A percentile compares a stretch with the other conserved stretches of the same genome.
Evolutionary conservation across 1,140 invertebrate genomes (phyloP).

Genomic region (Streblospio benedicti): DNA sequence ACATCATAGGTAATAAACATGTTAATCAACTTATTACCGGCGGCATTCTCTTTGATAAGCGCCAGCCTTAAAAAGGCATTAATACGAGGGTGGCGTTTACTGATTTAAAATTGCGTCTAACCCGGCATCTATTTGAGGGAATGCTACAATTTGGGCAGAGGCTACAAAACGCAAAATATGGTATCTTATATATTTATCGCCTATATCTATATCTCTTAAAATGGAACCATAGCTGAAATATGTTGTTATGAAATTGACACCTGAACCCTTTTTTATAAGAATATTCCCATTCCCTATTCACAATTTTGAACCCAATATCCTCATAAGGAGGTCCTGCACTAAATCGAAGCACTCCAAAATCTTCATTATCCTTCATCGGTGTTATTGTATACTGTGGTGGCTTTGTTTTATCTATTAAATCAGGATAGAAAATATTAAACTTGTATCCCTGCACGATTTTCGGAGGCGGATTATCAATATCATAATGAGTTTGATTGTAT

Average conservation of each 20-base stretch:
- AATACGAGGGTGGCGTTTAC: no score
- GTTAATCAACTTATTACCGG: no score
- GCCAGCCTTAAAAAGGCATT: no score
- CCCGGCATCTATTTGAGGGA: no score
- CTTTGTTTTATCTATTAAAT: constrained; percentile 88
- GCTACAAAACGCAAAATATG: no score
- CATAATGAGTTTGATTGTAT: constrained; percentile 99
- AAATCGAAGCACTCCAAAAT: constrained; percentile 91
- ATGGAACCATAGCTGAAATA: constrained; percentile 98
- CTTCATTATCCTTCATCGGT: constrained; percentile 79
- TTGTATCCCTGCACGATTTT: constrained; percentile 99
- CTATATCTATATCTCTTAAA: constrained; percentile 96
- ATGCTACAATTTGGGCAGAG: no score
- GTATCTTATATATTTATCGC: constrained; percentile 61
- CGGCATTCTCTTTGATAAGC: no score
- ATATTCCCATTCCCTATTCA: constrained; percentile 98
- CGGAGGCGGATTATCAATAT: constrained; percentile 99
- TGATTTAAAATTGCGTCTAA: no score
- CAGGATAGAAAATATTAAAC: constrained; percentile 99
- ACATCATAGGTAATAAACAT: no score
- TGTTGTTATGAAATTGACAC: constrained; percentile 98
- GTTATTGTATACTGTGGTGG: constrained; percentile 93
- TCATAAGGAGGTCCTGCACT: constrained; percentile 97
- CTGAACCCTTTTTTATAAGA: constrained; percentile 95
- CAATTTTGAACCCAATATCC: constrained; percentile 99